Evolutionary conservation across 2,797 vertebrate genomes (phyloP).

Genomic region (Pangasius larnaudii): DNA sequence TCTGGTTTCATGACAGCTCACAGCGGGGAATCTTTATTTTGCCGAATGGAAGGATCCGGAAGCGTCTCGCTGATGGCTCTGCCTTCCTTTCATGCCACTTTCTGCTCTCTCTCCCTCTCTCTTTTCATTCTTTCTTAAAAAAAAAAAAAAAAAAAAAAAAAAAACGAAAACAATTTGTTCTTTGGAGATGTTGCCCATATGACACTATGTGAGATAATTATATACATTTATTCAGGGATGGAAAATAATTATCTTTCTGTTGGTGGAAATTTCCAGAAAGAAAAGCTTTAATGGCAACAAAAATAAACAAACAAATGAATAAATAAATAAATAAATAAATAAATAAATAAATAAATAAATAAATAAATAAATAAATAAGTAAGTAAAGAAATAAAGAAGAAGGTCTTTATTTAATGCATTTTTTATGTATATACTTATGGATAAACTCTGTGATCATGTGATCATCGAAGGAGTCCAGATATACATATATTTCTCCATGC

Average conservation of each 20-base stretch:
- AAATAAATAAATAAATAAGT: too few relatives aligned
- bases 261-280: background rate
- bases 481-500: background rate
- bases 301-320: background rate
- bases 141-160: background rate
- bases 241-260: background rate
- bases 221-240: background rate
- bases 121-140: background rate
- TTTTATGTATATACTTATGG: background rate
- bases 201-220: background rate
- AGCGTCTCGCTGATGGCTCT: constrained; percentile 31
- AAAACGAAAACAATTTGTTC: background rate
- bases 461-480: background rate
- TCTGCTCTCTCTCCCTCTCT: background rate
- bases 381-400: background rate
- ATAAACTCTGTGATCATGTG: background rate
- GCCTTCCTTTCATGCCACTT: background rate
- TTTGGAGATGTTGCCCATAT: background rate
- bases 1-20: constrained; percentile 73
- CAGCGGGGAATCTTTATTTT: constrained; percentile 62
- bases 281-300: background rate
- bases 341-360: background rate
- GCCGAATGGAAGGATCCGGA: constrained; percentile 39
- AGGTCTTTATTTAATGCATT: background rate
- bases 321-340: background rate